Base-by-base conservation (phyloP, 2,888 invertebrate species). In the Alcis repandata region DNA sequence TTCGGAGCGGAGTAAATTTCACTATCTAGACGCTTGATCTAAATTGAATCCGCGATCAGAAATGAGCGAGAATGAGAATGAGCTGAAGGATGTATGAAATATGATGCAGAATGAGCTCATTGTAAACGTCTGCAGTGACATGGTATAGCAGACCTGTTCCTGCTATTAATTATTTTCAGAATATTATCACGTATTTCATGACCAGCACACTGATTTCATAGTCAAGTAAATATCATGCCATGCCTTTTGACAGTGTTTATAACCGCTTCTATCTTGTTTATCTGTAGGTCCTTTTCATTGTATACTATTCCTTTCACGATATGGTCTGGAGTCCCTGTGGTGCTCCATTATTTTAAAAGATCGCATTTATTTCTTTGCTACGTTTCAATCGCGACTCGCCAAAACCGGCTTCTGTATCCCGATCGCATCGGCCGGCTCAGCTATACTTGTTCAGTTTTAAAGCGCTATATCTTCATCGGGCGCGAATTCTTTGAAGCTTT, bases 331-430 rank as follows among this genome's bases (percentile, higher is more conserved):
- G 20, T 22, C 4, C n/a, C n/a, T 10, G 11, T 7, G 1, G 6
- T 6, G 6, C 22, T 6, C n/a, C n/a, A 32, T 32, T 10, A 48
- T 77, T 81, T n/a, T 74, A 73, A 79, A 75, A 75, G 78, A 86
- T 87, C 84, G 77, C 71, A 59, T 67, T 69, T 66, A 65, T 66
- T 74, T 74, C 71, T 68, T 73, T 68, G 74, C 81, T 85, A 90
- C 84, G 82, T 87, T 89, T 90, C 86, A 89, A 91, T 90, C 89
- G 85, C 79, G 84, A 87, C 86, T 82, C 74, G 76, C 79, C 76
- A 77, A 83, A 85, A 87, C 88, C 84, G 85, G 88, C 83, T 85
- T 74, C 86, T 77, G 84, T 79, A 76, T 83, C 75, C 79, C 76
- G 82, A 85, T 84, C 71, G 65, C 70, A 87, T 85, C 84, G 78